Percentiles rank a stretch among this genome's conserved stretches.
Conservation (phyloP, 2,888 invertebrate species). For the Pterobdella sp. region DNA sequence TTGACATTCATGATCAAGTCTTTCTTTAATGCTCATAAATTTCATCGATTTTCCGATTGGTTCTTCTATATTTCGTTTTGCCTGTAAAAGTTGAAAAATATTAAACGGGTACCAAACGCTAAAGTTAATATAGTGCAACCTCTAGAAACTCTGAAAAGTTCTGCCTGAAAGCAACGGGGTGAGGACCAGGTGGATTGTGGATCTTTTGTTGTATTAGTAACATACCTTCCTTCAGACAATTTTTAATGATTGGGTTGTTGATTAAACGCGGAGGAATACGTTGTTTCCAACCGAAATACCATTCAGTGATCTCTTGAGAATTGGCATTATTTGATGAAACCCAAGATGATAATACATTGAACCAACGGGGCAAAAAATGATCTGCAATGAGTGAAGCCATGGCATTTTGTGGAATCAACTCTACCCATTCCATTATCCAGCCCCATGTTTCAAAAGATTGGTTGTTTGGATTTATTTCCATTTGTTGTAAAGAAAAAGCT, state of each 20-base stretch:
- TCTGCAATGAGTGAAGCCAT: conserved; percentile 76
- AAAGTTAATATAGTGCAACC: no score
- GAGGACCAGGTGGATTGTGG: neutral
- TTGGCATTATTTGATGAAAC: conserved; percentile 74
- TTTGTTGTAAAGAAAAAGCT: conserved; percentile 45
- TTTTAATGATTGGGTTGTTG: conserved; percentile 56
- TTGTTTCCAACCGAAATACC: conserved; percentile 66
- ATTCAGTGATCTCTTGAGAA: conserved; percentile 78
- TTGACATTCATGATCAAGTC: neutral
- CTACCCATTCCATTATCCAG: conserved; percentile 89
- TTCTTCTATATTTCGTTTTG: neutral
- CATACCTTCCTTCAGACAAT: conserved; percentile 67
- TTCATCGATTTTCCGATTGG: neutral
- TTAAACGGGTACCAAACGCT: no score
- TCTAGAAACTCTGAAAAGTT: neutral
- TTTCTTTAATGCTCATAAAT: conserved; percentile 6
- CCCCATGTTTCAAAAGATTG: conserved; percentile 70
- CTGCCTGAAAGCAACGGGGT: neutral
- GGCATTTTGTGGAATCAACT: conserved; percentile 68
- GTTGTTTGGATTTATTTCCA: conserved; percentile 49
- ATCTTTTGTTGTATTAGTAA: conserved; percentile 78
- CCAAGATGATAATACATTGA: conserved; percentile 60
- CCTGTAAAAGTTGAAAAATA: neutral
- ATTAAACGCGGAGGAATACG: conserved; percentile 56
- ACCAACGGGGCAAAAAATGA: conserved; percentile 75